These are phyloP conservation scores for Eupsilia transversa DNA, from an alignment of 2,888 invertebrate genomes.

Conservation along the genomic window DNA sequence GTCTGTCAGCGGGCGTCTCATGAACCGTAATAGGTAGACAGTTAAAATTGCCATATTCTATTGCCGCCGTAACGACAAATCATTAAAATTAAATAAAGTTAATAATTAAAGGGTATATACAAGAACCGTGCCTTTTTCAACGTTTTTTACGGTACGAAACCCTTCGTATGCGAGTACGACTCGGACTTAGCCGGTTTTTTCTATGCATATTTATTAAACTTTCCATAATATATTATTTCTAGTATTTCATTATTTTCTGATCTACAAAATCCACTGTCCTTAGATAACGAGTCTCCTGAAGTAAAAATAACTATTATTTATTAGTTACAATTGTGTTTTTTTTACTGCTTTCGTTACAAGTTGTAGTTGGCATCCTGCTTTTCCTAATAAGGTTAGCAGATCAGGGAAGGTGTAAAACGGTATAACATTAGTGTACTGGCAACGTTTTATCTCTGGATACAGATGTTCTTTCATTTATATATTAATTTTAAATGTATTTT, in stretches of 20 bases:
- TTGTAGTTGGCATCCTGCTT: not conserved
- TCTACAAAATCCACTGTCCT: not conserved
- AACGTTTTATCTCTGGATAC: not conserved
- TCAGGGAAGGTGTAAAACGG: not conserved
- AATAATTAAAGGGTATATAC: too few relatives aligned
- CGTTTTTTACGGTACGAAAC: too few relatives aligned
- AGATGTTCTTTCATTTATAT: not conserved
- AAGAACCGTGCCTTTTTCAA: too few relatives aligned
- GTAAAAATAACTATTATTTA: not conserved
- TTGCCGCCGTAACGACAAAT: too few relatives aligned
- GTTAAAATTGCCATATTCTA: too few relatives aligned
- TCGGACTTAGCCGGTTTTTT: too few relatives aligned
- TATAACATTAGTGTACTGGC: not conserved
- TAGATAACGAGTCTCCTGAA: not conserved
- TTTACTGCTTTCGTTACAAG: not conserved
- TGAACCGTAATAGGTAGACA: too few relatives aligned
- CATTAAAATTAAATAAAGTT: too few relatives aligned
- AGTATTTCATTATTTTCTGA: not conserved
- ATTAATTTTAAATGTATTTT: constrained; percentile 10
- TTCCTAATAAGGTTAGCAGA: not conserved
- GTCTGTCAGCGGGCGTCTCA: too few relatives aligned
- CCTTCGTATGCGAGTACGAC: too few relatives aligned
- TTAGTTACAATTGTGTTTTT: too few relatives aligned
- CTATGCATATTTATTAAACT: not conserved
- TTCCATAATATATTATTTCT: not conserved